A percentile compares a stretch with the other conserved stretches of the same genome.
phyloP scores from a whole-genome alignment of 1,140 invertebrate species.

The Drosophila repleta region DNA sequence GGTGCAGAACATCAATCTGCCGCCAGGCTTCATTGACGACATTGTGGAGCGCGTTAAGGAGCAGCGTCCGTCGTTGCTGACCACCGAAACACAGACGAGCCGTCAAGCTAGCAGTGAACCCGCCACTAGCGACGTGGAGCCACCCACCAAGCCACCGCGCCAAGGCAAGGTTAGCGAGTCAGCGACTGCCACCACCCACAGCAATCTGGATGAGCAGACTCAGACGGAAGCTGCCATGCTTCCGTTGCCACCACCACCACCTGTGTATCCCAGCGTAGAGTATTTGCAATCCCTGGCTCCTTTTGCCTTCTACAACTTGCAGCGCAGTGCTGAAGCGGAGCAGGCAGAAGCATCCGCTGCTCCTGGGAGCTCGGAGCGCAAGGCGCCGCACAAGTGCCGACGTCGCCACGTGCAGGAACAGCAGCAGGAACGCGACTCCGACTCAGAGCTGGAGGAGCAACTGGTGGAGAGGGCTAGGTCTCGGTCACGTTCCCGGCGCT shows the following conservation, averaged over 20 bases:
- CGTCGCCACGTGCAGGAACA: conserved; percentile 69
- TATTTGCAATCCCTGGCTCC: conserved; percentile 85
- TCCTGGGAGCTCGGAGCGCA: conserved; percentile 46
- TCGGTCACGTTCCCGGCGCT: conserved; percentile 70
- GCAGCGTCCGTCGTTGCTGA: conserved; percentile 57
- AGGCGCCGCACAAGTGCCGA: conserved; percentile 68
- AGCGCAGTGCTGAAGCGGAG: conserved; percentile 81
- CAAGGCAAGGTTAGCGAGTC: conserved; percentile 71
- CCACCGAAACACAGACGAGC: conserved; percentile 73
- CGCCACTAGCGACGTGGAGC: conserved; percentile 53
- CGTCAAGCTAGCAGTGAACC: conserved; percentile 69
- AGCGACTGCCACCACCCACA: conserved; percentile 29
- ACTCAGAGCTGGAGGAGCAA: conserved; percentile 70
- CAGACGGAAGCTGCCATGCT: conserved; percentile 85
- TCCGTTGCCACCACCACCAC: conserved; percentile 85
- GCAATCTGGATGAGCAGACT: conserved; percentile 73
- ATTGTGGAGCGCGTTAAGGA: conserved; percentile 84
- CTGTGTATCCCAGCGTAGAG: conserved; percentile 84
- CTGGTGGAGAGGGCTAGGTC: conserved; percentile 79
- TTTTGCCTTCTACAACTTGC: conserved; percentile 84
- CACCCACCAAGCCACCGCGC: conserved; percentile 73
- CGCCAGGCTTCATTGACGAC: conserved; percentile 87
- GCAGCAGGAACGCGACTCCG: conserved; percentile 48
- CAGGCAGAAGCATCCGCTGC: conserved; percentile 41
- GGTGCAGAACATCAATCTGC: conserved; percentile 87